Evolutionary conservation across 1,140 invertebrate genomes (phyloP), one percentile per base, ranked within the genome.

Genomic region (Drosophila dunni): DNA sequence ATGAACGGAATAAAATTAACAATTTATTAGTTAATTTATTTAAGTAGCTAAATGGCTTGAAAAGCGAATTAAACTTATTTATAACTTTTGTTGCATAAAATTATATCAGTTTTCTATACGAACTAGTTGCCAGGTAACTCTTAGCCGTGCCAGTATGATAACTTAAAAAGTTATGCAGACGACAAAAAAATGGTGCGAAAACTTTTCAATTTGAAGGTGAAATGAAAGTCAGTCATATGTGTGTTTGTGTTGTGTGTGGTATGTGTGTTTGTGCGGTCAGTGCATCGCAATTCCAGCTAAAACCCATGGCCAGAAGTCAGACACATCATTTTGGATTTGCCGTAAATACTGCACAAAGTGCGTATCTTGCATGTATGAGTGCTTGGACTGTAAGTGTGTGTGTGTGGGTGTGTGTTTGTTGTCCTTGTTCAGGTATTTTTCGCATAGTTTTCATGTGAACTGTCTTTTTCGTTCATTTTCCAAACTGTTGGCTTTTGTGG

Each of bases 311-410:
- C 53, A 56, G 62, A 88, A 88, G 77, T 77, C 83, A 88, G 83
- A 89, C 83, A 88, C 83, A 88, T 86, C 83, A 88, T 83, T 86
- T 82, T 78, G 83, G 83, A 85, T 86, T 80, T 88, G 73, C 46
- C 58, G 51, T 70, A 77, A 88, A 88, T 79, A 75, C 67, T 67
- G 51, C 51, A 20, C 65, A 70, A 79, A 79, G 64, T 79, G 80
- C 68, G 72, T 57, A 44, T 11, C 17, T 40, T 10, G 42, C 53
- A 4, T 20, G 10, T 40, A 24, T 62, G 15, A 44, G 8, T 62
- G 10, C 46, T 0, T 63, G 60, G 45, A 34, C 50, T 67, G 13
- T 56, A 7, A 33, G 6, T 58, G 1, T 58, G 9, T 64, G 8
- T 45, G 45, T 45, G 15, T 60, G 10, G 58, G 36, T 36, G 5